A percentile compares a stretch with the other conserved stretches of the same genome.
Evolutionary conservation across 2,797 vertebrate species (phyloP).

Genomic region (Heliangelus exortis): DNA sequence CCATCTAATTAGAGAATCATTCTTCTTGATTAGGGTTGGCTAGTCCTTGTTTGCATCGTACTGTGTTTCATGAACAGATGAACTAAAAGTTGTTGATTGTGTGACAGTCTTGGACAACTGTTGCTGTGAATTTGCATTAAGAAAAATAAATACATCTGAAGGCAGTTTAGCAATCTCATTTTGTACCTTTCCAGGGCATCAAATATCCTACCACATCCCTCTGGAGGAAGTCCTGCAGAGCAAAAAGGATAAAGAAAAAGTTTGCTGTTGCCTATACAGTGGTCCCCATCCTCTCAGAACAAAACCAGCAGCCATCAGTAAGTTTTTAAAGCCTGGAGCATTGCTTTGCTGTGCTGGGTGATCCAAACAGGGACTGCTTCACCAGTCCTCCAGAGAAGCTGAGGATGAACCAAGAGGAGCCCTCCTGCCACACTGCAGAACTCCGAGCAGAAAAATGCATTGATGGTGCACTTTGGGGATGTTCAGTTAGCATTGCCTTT

Average conservation of each 20-base stretch:
- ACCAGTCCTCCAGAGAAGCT: not conserved
- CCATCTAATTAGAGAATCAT: slow-evolving; percentile 58
- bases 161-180: not conserved
- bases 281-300: not conserved
- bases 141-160: not conserved
- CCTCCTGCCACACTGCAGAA: not conserved
- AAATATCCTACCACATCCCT: not conserved
- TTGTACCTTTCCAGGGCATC: not conserved
- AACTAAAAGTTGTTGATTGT: not conserved
- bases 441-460: not conserved
- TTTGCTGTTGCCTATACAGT: accelerated
- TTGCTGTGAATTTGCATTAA: not conserved
- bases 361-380: not conserved
- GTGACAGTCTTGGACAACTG: not conserved
- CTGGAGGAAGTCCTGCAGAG: not conserved
- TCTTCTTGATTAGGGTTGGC: slow-evolving; percentile 58
- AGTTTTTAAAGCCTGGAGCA: not conserved
- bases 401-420: not conserved
- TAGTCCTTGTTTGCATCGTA: not conserved
- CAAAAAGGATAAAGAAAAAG: not conserved
- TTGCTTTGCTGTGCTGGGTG: not conserved
- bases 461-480: not conserved
- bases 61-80: not conserved
- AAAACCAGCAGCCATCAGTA: not conserved
- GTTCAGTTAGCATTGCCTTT: not conserved